A percentile compares a stretch with the other conserved stretches of the same genome.
Conservation (phyloP, 2,797 vertebrate species). For the Characodon lateralis region DNA sequence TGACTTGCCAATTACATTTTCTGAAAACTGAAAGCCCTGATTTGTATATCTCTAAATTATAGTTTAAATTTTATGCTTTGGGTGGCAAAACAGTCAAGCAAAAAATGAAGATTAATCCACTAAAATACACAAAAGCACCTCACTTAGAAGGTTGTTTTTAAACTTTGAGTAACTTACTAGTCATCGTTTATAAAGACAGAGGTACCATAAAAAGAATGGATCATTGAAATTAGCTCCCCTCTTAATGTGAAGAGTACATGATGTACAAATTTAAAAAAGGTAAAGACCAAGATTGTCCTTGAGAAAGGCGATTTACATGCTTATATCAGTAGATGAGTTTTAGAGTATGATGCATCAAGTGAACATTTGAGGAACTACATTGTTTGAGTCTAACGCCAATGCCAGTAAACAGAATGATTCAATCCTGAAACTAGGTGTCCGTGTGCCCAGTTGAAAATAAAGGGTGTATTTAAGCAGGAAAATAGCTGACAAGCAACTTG, state of each 20-base stretch:
- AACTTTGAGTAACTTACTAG: background rate
- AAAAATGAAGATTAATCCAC: background rate
- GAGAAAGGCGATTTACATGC: background rate
- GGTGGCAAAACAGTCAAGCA: background rate
- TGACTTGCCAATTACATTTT: background rate
- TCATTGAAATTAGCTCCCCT: too few relatives aligned
- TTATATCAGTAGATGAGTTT: background rate
- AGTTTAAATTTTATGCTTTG: background rate
- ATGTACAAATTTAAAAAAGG: background rate
- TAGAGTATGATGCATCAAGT: background rate
- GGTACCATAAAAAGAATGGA: too few relatives aligned
- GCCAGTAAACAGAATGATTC: background rate
- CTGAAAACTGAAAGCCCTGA: background rate
- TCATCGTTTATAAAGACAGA: too few relatives aligned
- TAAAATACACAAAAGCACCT: background rate
- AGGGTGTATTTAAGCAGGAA: background rate
- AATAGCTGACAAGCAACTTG: conserved; percentile 2
- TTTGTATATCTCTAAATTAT: background rate
- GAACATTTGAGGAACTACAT: background rate
- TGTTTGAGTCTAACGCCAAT: background rate
- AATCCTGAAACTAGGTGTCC: background rate
- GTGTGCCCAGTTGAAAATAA: background rate
- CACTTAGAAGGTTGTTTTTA: background rate
- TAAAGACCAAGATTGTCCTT: background rate
- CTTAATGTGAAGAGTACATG: background rate